phyloP scores from a whole-genome alignment of 2,888 invertebrate genomes.

The Xanthostigma xanthostigma region DNA sequence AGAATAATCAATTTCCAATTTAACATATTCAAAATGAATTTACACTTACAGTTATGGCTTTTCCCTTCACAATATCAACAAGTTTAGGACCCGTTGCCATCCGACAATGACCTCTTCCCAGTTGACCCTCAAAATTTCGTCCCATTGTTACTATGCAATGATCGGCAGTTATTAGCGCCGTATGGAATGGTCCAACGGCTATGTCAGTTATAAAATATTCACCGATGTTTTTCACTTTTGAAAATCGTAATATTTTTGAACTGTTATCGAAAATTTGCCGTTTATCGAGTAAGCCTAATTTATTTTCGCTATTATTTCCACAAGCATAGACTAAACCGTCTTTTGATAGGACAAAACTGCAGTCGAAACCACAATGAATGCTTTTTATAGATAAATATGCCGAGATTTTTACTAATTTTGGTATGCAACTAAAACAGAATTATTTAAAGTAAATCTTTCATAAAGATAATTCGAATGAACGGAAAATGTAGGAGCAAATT shows the following conservation, averaged over 20 bases:
- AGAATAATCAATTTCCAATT: no score
- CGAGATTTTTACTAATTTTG: constrained; percentile 29
- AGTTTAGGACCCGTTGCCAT: neutral
- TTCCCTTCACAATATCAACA: neutral
- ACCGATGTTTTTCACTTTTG: constrained; percentile 31
- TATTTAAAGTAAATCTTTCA: no score
- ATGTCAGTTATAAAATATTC: constrained; percentile 36
- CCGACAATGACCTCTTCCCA: constrained; percentile 29
- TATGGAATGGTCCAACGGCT: constrained; percentile 43
- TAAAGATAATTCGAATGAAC: no score
- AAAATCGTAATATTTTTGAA: constrained; percentile 12
- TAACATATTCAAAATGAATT: no score
- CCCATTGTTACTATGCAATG: constrained; percentile 51
- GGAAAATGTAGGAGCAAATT: no score
- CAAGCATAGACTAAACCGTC: constrained; percentile 44
- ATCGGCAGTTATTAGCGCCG: constrained; percentile 43
- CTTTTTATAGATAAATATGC: constrained; percentile 32
- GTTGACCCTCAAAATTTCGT: constrained; percentile 45
- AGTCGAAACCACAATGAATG: constrained; percentile 45
- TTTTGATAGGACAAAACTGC: constrained; percentile 42
- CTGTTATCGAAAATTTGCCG: constrained; percentile 18
- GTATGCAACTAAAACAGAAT: constrained; percentile 26
- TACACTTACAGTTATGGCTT: no score
- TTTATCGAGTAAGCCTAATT: constrained; percentile 40
- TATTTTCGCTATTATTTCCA: constrained; percentile 47